Conservation (phyloP, 2,888 invertebrate genomes). For the Lasius fuliginosus region DNA sequence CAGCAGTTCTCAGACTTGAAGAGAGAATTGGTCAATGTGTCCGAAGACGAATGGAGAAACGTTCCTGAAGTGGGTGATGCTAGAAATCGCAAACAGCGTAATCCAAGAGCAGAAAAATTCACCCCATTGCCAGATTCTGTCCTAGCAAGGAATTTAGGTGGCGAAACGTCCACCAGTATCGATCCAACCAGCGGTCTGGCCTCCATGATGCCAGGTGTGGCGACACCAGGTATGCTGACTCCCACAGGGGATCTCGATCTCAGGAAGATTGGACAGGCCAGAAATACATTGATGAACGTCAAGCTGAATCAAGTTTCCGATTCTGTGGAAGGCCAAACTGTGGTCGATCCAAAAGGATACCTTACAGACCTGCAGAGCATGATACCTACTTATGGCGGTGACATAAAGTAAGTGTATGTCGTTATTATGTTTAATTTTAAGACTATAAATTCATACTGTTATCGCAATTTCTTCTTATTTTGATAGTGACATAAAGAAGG, state of each 20-base stretch:
- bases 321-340: slow-evolving; percentile 99
- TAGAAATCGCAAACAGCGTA: slow-evolving; percentile 97
- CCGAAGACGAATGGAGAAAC: slow-evolving; percentile 98
- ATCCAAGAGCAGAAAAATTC: slow-evolving; percentile 98
- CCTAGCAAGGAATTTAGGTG: slow-evolving; percentile 94
- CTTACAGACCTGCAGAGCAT: slow-evolving; percentile 99
- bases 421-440: slow-evolving; percentile 8
- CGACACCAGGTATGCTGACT: slow-evolving; percentile 94
- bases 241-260: slow-evolving; percentile 97
- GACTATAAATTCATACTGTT: neutral
- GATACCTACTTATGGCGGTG: slow-evolving; percentile 99
- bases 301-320: slow-evolving; percentile 96
- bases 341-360: slow-evolving; percentile 99
- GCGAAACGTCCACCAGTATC: slow-evolving; percentile 92
- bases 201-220: slow-evolving; percentile 95
- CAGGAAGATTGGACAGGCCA: slow-evolving; percentile 99
- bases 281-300: slow-evolving; percentile 99
- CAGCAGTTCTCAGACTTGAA: slow-evolving; percentile 99
- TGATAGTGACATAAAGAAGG: slow-evolving; percentile 96
- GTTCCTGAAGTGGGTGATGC: slow-evolving; percentile 99
- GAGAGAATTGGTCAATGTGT: slow-evolving; percentile 93
- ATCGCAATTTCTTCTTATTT: slow-evolving; percentile 19
- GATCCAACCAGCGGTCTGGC: slow-evolving; percentile 95
- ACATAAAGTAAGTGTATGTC: slow-evolving; percentile 90
- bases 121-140: slow-evolving; percentile 99